phyloP scores from a whole-genome alignment of 2,888 invertebrate genomes.

The Phania funesta region DNA sequence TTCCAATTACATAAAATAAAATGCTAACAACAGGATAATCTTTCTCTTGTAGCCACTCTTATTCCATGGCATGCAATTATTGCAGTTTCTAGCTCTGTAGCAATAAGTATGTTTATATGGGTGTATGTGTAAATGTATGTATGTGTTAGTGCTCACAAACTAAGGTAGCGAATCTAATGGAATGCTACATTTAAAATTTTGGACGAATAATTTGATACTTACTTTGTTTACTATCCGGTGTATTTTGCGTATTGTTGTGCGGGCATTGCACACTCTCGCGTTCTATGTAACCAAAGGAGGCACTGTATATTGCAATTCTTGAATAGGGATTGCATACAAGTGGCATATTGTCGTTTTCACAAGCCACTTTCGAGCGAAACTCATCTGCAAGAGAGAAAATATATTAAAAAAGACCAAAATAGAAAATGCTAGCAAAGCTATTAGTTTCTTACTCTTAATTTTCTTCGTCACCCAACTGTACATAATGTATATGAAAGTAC shows the following conservation, averaged over 20 bases:
- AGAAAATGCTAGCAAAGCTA: conserved; percentile 11
- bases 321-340: conserved; percentile 93
- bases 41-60: too few relatives aligned
- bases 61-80: too few relatives aligned
- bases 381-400: conserved; percentile 85
- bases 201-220: conserved; percentile 67
- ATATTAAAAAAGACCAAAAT: conserved; percentile 10
- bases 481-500: neutral
- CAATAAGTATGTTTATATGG: too few relatives aligned
- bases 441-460: conserved; percentile 38
- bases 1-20: too few relatives aligned
- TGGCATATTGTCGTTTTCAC: conserved; percentile 93
- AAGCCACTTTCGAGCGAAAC: conserved; percentile 95
- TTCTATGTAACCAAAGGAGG: conserved; percentile 93
- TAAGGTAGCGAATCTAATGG: conserved; percentile 32
- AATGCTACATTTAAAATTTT: neutral
- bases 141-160: neutral
- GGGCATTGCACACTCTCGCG: conserved; percentile 93
- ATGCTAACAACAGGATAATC: too few relatives aligned
- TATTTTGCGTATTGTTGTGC: conserved; percentile 81
- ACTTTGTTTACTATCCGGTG: conserved; percentile 73
- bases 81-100: too few relatives aligned
- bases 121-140: too few relatives aligned
- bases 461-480: neutral
- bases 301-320: conserved; percentile 95